Evolutionary conservation across 37 sponge, comb jelly and placozoan genomes (phyloP), one percentile per base, ranked within the genome.

Genomic region (Ianthella basta): DNA sequence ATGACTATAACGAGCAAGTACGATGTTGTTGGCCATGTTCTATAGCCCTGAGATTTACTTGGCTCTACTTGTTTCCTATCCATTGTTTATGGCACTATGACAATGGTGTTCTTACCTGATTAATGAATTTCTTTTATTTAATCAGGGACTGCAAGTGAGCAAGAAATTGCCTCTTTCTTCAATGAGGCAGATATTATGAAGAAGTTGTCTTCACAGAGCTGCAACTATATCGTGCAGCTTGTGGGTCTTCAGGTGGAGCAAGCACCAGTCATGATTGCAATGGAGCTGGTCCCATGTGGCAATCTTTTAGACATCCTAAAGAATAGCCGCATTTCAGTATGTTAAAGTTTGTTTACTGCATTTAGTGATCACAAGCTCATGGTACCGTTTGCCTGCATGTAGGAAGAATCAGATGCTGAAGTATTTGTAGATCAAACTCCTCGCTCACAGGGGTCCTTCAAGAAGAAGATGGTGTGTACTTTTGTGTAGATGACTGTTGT

Each of bases 141-240:
- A 39, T 36, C 38, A 75, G 78, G 54, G 6, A 19, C 1, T 50
- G 54, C 78, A 19, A 50, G 24, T 50, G 78, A 75, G 25, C 20
- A 40, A 23, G 54, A 75, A 25, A 53, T 40, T n/a, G 25, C 5
- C 24, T 32, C 78, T 14, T 75, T 75, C 25, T 24, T 75, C 18
- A 75, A 75, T 41, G 78, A 75, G 40, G 78, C 54, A 25, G 54
- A 75, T n/a, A 41, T 75, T 53, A 21, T 75, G 53, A 75, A 75
- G 78, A 39, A 12, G 12, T 44, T 75, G 16, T 75, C 78, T 41
- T 40, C 44, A 18, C 44, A 75, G n/a, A 75, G 78, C 25, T 75
- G 78, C 38, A 39, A 39, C 4, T 75, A 75, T 75, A 24, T 75
- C 1, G 78, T 75, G 21, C 78, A 75, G 0, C 78, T 75, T 41